Evolutionary conservation across 2,797 vertebrate species (phyloP), one percentile per base, ranked within the genome.

Genomic region (Xiphorhynchus erythropygius): DNA sequence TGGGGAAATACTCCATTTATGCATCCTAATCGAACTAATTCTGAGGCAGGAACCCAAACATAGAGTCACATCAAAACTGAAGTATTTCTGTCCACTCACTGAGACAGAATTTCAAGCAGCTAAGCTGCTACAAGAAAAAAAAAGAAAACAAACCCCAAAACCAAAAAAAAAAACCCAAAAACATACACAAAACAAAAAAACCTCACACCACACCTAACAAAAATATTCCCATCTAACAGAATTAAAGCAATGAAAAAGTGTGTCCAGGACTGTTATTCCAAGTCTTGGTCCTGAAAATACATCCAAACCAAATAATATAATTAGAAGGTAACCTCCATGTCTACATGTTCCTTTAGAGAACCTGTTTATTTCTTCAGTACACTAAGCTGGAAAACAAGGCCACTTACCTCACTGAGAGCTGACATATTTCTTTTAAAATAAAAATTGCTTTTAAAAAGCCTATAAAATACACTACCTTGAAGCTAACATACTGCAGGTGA

Each of bases 401-500:
- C 32, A 60, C 27, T 39, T 41, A 60, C 32, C 12, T 79, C n/a
- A 62, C 23, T 30, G 24, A 78, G 8, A 69, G 28, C 17, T 64
- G 32, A 4, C 3, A 1, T 15, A 41, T 18, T 76, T n/a, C 28
- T 76, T 70, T 59, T 28, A 28, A 44, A 52, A 33, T 63, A 78
- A 52, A 85, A 52, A 22, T 16, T n/a, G 28, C 27, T 44, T 17
- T 60, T 5, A 24, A 62, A 73, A 77, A 87, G 22, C 7, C 35
- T 60, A 7, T 10, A 81, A 90, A 95, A 81, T 22, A 89, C 75
- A 95, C 97, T 97, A 99, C 99, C 99, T 99, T 99, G 98, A 99
- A 99, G 98, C 99, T 99, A 97, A 99, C 99, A 63, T 99, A 99
- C 84, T 99, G 99, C 87, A 99, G 97, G 97, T 99, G 99, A 94